Evolutionary conservation across 2,888 invertebrate genomes (phyloP), one percentile per base, ranked within the genome.

Genomic region (Neoscelio sp.): DNA sequence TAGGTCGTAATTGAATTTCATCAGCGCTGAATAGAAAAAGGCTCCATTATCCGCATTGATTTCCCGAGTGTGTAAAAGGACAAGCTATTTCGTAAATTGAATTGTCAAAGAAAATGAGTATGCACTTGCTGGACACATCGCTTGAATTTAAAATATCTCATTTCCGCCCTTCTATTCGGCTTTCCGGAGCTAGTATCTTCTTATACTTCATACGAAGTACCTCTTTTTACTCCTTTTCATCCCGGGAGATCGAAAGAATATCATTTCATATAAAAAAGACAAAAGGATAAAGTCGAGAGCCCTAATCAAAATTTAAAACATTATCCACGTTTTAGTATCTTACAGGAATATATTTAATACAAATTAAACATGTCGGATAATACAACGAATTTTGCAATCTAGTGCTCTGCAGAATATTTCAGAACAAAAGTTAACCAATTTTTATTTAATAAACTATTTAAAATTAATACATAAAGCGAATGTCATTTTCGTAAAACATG

Each of bases 31-130:
- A 48, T 48, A 42, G 35, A 64, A 52, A 64, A 64, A 65, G 33
- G 48, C 62, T 54, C 26, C 20, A 60, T 60, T 67, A 42, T 54
- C 60, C 62, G 67, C 67, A 58, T 67, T 56, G 54, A 78, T 78
- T 67, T 54, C 62, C 40, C 7, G 40, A 42, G 56, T 48, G 56
- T 64, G 67, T 64, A 52, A 68, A 62, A 68, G 67, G 30, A 62
- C 62, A 42, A 7, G 15, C 64, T 70, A 76, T 78, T 78, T 60
- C 54, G 71, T 54, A 67, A 73, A 78, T 73, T 71, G 60, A 73
- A 78, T 73, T 65, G 77, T 46, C 65, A 60, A 62, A 40, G 78
- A 76, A 76, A 76, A 76, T 54, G 77, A 46, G 65, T 52, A 48
- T 28, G 56, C 52, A 38, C 67, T 68, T 35, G 52, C 71, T 60